phyloP scores from a whole-genome alignment of 1,140 invertebrate genomes.

The Carposina sasakii region DNA sequence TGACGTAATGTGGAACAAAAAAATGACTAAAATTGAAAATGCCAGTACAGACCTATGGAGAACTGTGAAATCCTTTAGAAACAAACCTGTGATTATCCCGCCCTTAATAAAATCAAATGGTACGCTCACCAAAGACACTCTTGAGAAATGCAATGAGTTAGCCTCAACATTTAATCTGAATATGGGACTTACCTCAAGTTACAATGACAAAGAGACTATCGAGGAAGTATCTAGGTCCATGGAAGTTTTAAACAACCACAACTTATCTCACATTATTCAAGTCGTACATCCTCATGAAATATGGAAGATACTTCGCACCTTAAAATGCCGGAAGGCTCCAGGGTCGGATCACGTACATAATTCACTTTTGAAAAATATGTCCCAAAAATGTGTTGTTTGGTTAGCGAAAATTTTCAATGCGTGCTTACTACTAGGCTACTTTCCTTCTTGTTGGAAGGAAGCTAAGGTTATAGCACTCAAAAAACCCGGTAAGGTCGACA shows the following conservation, averaged over 20 bases:
- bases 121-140: not conserved
- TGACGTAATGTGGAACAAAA: conserved; percentile 1
- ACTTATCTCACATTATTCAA: not conserved
- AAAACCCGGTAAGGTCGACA: not conserved
- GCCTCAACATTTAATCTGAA: not conserved
- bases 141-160: not conserved
- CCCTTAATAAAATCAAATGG: not conserved
- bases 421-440: not conserved
- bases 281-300: not conserved
- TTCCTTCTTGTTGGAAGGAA: not conserved
- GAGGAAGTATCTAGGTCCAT: not conserved
- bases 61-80: not conserved
- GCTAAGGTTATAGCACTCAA: not conserved
- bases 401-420: not conserved
- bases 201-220: not conserved
- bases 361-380: not conserved
- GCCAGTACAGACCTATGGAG: conserved; percentile 2
- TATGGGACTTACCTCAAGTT: not conserved
- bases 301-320: not conserved
- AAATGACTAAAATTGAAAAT: conserved; percentile 2
- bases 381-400: not conserved
- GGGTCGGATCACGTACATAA: not conserved
- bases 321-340: not conserved
- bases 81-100: conserved; percentile 9
- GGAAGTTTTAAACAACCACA: not conserved